Evolutionary conservation across 1,140 invertebrate genomes (phyloP).

Genomic region (Aphelenchoides besseyi): DNA sequence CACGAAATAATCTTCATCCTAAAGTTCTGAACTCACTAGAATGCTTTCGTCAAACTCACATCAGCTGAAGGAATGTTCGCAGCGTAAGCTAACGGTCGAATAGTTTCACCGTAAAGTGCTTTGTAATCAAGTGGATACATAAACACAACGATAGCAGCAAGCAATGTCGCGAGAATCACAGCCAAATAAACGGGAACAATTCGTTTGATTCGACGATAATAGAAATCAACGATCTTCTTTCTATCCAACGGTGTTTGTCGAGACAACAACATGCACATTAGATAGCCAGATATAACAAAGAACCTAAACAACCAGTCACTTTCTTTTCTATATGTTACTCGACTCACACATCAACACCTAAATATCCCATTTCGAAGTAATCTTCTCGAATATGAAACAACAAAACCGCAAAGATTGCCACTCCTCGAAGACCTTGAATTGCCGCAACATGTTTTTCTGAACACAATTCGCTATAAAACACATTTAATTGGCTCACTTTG

Average conservation of each 20-base stretch:
- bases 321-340: neutral
- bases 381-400: constrained; percentile 3
- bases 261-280: constrained; percentile 23
- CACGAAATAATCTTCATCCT: neutral
- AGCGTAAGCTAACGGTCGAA: neutral
- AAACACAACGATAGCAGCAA: constrained; percentile 10
- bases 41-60: too few species aligned
- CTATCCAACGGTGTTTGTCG: constrained; percentile 3
- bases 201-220: constrained; percentile 23
- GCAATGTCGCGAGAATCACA: neutral
- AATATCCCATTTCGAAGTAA: neutral
- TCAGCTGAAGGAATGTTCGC: neutral
- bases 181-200: neutral
- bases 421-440: constrained; percentile 8
- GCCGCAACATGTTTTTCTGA: neutral
- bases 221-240: constrained; percentile 10
- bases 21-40: neutral
- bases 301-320: neutral
- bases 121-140: neutral
- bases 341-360: constrained; percentile 10
- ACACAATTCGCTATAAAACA: neutral
- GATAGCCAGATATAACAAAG: constrained; percentile 25
- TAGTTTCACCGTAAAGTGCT: neutral
- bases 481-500: neutral
- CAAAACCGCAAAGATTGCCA: constrained; percentile 1